Conservation (phyloP, 2,797 vertebrate genomes). For the Mustela erminea region DNA sequence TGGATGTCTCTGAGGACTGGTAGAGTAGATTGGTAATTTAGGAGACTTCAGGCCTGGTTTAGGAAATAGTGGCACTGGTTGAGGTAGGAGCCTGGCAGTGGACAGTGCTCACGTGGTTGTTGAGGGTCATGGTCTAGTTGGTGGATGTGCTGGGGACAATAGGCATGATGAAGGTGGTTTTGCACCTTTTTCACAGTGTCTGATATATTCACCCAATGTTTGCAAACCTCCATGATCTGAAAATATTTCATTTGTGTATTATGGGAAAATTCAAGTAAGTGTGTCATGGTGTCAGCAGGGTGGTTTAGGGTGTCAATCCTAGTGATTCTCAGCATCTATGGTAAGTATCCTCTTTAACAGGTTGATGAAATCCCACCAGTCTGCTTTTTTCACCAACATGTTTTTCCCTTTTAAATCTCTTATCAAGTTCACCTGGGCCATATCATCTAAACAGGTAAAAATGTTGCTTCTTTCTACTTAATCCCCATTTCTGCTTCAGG, state of each 20-base stretch:
- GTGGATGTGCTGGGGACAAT: neutral
- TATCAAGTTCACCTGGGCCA: constrained; percentile 99
- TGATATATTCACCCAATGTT: neutral
- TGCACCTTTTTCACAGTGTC: neutral
- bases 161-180: neutral
- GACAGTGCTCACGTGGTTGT: neutral
- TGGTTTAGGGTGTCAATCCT: constrained; percentile 99
- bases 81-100: neutral
- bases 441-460: constrained; percentile 99
- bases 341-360: constrained; percentile 99
- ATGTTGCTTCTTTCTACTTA: constrained; percentile 99
- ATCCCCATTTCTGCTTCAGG: constrained; percentile 98
- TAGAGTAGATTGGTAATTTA: neutral
- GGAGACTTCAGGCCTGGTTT: neutral
- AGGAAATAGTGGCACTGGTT: neutral
- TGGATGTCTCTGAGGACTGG: neutral
- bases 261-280: constrained; percentile 98
- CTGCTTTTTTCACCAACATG: constrained; percentile 98
- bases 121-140: neutral
- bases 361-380: constrained; percentile 98
- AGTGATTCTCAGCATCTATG: constrained; percentile 98
- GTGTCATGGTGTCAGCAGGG: constrained; percentile 98
- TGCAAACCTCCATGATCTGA: neutral
- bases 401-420: constrained; percentile 97
- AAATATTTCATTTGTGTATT: constrained; percentile 90